Conservation (phyloP, 2,797 vertebrate species). For the Brachyrhaphis roseni region DNA sequence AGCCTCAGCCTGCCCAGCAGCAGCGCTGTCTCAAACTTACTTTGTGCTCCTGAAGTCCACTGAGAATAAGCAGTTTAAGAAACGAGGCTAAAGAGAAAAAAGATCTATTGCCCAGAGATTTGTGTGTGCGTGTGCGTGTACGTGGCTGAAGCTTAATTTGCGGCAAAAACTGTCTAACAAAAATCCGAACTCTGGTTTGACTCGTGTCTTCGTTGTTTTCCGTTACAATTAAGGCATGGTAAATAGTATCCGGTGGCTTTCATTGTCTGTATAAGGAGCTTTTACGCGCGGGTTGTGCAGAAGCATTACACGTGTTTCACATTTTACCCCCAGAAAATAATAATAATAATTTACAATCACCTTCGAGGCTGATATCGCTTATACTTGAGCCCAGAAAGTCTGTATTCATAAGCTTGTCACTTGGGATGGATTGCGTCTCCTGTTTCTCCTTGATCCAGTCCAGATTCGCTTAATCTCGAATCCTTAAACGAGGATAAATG, state of each 20-base stretch:
- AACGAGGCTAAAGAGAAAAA: not conserved
- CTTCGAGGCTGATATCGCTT: not conserved
- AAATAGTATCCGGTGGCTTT: constrained; percentile 23
- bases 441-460: constrained; percentile 12
- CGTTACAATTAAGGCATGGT: not conserved
- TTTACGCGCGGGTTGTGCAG: constrained; percentile 44
- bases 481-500: not conserved
- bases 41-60: constrained; percentile 37
- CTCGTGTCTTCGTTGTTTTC: not conserved
- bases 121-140: too few species aligned
- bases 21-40: constrained; percentile 61
- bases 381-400: constrained; percentile 20
- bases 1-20: constrained; percentile 58
- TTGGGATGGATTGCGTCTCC: constrained; percentile 24
- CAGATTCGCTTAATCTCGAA: constrained; percentile 13
- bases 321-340: not conserved
- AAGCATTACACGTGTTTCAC: too few species aligned
- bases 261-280: not conserved
- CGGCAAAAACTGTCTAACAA: not conserved
- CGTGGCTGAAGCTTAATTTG: not conserved
- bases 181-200: not conserved
- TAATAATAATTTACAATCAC: not conserved
- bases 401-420: constrained; percentile 42
- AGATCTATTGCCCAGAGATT: not conserved
- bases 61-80: constrained; percentile 13